Conservation (phyloP, 2,888 invertebrate species). For the Hyles lineata region DNA sequence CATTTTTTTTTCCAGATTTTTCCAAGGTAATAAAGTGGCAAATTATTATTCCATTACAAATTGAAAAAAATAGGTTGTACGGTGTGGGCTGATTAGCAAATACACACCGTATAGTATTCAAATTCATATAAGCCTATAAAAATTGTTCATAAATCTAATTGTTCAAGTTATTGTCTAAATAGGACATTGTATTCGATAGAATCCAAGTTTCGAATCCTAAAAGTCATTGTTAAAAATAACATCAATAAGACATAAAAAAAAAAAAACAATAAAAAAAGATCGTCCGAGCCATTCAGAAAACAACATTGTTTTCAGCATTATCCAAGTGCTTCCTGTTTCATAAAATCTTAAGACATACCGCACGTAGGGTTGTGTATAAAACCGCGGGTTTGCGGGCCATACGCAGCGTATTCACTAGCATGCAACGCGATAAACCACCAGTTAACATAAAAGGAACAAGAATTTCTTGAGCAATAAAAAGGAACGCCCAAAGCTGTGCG, state of each 20-base stretch:
- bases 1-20: background rate
- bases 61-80: too few relatives aligned
- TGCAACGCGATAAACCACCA: conserved; percentile 75
- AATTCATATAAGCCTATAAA: too few relatives aligned
- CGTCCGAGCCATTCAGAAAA: background rate
- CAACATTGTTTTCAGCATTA: conserved; percentile 25
- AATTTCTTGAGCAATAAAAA: conserved; percentile 71
- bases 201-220: background rate
- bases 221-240: too few relatives aligned
- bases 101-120: too few relatives aligned
- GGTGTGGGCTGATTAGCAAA: background rate
- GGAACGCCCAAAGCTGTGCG: conserved; percentile 69
- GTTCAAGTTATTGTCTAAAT: too few relatives aligned
- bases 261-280: background rate
- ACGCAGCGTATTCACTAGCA: conserved; percentile 63
- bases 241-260: background rate
- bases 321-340: conserved; percentile 18
- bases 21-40: background rate
- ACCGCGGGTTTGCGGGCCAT: conserved; percentile 43
- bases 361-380: conserved; percentile 28
- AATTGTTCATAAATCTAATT: too few relatives aligned
- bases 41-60: too few relatives aligned
- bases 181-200: conserved; percentile 24
- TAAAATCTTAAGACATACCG: conserved; percentile 29
- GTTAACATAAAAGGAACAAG: conserved; percentile 75